Conservation (phyloP, 2,888 invertebrate genomes). For the Drepanosiphum platanoidis region DNA sequence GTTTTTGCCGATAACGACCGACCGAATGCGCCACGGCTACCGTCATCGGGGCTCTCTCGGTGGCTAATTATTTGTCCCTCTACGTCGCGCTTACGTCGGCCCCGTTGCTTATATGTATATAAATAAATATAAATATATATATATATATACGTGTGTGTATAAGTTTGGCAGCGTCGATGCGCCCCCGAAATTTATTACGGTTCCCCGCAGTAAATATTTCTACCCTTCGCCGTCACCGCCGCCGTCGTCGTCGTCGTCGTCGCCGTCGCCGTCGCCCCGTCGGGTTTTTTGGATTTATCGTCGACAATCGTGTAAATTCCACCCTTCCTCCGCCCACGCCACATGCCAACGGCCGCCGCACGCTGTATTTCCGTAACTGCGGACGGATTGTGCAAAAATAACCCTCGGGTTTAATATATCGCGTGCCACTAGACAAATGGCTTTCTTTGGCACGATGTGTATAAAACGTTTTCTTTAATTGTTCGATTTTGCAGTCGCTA, state of each 20-base stretch:
- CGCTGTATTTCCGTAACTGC: conserved; percentile 48
- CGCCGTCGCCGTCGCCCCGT: conserved; percentile 37
- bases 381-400: conserved; percentile 51
- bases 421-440: conserved; percentile 32
- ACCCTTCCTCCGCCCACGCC: background rate
- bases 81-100: too few relatives aligned
- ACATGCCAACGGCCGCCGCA: conserved; percentile 16
- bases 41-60: background rate
- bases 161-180: conserved; percentile 33
- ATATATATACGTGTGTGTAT: background rate
- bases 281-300: conserved; percentile 58
- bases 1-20: conserved; percentile 37
- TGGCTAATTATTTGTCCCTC: conserved; percentile 23
- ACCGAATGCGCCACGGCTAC: conserved; percentile 5
- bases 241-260: background rate
- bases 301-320: conserved; percentile 47
- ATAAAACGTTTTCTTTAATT: conserved; percentile 40
- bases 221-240: conserved; percentile 27
- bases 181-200: conserved; percentile 53
- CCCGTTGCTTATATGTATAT: too few relatives aligned
- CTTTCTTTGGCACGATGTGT: conserved; percentile 25
- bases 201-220: conserved; percentile 58
- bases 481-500: conserved; percentile 4
- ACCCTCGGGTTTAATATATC: conserved; percentile 16
- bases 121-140: background rate